These are phyloP conservation scores for Phymanthus crucifer DNA, from an alignment of 92 coral and sea anemone genomes.

Conservation along the genomic window DNA sequence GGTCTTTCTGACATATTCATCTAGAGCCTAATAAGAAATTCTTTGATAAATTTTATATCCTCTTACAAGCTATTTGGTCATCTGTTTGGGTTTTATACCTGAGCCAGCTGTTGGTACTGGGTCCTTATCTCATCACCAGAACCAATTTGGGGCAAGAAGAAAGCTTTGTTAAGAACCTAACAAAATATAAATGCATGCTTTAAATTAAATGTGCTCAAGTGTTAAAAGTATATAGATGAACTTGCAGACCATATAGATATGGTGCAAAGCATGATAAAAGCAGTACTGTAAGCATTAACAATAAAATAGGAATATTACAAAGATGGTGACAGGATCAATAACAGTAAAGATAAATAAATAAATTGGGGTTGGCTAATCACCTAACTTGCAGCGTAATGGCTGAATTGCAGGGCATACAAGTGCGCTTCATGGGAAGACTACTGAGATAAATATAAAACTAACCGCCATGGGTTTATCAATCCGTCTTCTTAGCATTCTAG, in stretches of 20 bases:
- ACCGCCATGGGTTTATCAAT: constrained; percentile 97
- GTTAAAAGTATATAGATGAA: background rate
- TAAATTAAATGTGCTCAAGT: background rate
- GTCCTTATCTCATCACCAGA: constrained; percentile 96
- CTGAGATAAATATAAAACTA: constrained; percentile 13
- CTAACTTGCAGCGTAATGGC: no score
- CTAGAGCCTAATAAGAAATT: constrained; percentile 74
- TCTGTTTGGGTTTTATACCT: constrained; percentile 44
- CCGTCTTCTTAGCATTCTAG: constrained; percentile 89
- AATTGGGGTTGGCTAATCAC: no score
- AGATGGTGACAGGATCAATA: background rate
- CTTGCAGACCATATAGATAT: constrained; percentile 1
- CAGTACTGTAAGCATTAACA: background rate
- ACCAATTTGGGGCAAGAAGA: constrained; percentile 92
- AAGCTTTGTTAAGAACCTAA: constrained; percentile 85
- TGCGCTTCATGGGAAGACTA: no score
- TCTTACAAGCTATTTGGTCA: background rate
- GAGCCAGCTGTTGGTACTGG: constrained; percentile 96
- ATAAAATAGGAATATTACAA: background rate
- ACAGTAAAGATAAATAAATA: background rate
- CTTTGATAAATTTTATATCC: background rate
- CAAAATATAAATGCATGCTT: background rate
- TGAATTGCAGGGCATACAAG: no score
- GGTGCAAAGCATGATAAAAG: background rate
- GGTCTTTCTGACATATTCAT: constrained; percentile 96